phyloP scores from a whole-genome alignment of 2,113 vertebrate genomes.

The Lutjanus erythropterus region DNA sequence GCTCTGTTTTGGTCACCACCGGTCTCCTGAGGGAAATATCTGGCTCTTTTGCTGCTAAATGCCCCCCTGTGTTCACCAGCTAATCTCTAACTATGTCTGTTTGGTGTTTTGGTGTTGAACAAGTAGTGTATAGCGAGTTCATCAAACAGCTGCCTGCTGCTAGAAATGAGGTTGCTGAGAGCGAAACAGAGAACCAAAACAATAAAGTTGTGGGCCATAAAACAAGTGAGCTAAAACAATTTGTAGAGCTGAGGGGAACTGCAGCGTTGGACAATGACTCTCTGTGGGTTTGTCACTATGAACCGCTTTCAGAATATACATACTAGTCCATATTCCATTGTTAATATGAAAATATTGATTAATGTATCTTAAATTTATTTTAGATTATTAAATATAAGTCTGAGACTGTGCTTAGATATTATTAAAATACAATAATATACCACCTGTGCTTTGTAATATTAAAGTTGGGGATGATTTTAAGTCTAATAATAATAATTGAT shows the following conservation, averaged over 20 bases:
- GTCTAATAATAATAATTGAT: too few relatives aligned
- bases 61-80: not conserved
- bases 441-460: not conserved
- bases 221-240: not conserved
- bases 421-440: not conserved
- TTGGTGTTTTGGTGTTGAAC: not conserved
- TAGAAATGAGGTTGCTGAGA: not conserved
- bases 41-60: not conserved
- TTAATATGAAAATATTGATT: not conserved
- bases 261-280: not conserved
- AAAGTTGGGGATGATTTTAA: too few relatives aligned
- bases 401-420: not conserved
- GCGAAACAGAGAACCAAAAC: not conserved
- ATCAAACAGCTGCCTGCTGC: not conserved
- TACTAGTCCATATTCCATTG: not conserved
- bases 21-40: not conserved
- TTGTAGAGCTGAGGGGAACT: not conserved
- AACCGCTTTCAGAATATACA: not conserved
- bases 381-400: not conserved
- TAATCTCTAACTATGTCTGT: not conserved
- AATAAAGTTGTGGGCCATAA: not conserved
- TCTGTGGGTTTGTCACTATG: not conserved
- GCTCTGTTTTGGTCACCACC: not conserved
- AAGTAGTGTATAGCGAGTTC: not conserved
- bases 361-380: not conserved